Percentiles rank a stretch among this genome's conserved stretches.
These are phyloP conservation scores for Ptychoptera contaminata DNA, from an alignment of 2,888 invertebrate species.

Conservation along the genomic window DNA sequence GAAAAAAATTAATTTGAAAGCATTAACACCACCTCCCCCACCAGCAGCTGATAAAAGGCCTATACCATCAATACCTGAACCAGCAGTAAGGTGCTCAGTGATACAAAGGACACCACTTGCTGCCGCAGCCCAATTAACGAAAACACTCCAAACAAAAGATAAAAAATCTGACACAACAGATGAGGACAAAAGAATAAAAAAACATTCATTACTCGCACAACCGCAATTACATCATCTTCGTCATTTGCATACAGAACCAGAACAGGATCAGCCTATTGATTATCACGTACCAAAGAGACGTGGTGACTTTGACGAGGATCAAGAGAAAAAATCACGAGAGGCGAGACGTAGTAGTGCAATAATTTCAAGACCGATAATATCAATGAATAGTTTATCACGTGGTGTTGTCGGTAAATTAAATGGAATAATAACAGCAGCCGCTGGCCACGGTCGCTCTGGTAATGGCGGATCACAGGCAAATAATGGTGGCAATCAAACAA, in stretches of 20 bases:
- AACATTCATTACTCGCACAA: slow-evolving; percentile 34
- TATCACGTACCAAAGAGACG: slow-evolving; percentile 73
- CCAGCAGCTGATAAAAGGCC: slow-evolving; percentile 26
- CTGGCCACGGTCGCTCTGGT: slow-evolving; percentile 61
- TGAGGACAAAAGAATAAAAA: slow-evolving; percentile 33
- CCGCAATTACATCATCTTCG: too few species aligned
- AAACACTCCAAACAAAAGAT: slow-evolving; percentile 35
- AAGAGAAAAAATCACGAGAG: slow-evolving; percentile 50
- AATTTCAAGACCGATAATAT: slow-evolving; percentile 34
- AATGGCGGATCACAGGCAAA: slow-evolving; percentile 38
- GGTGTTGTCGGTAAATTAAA: slow-evolving; percentile 40
- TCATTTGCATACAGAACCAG: slow-evolving; percentile 36
- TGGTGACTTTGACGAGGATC: slow-evolving; percentile 29
- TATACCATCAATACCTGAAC: slow-evolving; percentile 44
- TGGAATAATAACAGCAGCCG: slow-evolving; percentile 54
- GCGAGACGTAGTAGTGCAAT: slow-evolving; percentile 51
- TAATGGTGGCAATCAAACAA: slow-evolving; percentile 18
- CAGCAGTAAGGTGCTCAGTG: slow-evolving; percentile 58
- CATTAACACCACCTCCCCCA: slow-evolving; percentile 35
- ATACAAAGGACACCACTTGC: slow-evolving; percentile 60
- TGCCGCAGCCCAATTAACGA: slow-evolving; percentile 59
- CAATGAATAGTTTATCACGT: slow-evolving; percentile 36
- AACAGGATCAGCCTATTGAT: slow-evolving; percentile 77
- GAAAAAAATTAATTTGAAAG: slow-evolving; percentile 42
- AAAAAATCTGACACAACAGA: slow-evolving; percentile 27